Evolutionary conservation across 2,797 vertebrate genomes (phyloP).

Genomic region (Alauda arvensis): DNA sequence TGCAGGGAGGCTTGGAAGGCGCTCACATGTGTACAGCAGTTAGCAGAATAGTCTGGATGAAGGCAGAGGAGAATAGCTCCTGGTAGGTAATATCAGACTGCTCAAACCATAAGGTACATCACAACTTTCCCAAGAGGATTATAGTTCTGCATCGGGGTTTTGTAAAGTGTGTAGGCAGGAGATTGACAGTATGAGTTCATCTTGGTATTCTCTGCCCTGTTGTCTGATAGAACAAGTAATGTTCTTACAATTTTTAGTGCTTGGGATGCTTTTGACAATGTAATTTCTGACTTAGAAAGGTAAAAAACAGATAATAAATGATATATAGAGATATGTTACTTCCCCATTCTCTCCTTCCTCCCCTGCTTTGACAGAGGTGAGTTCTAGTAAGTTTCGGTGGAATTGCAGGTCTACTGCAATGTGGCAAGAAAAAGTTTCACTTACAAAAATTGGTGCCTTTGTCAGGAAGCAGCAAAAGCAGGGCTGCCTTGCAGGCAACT

Average conservation of each 20-base stretch:
- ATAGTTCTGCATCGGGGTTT: background rate
- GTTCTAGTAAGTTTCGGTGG: background rate
- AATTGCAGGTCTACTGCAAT: background rate
- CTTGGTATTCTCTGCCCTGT: slow-evolving; percentile 66
- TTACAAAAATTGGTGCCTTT: background rate
- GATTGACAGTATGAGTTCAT: slow-evolving; percentile 52
- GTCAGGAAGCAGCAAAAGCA: background rate
- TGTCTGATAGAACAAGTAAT: slow-evolving; percentile 39
- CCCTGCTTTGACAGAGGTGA: background rate
- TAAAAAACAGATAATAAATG: slow-evolving; percentile 70
- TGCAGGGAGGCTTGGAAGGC: background rate
- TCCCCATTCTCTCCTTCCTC: background rate
- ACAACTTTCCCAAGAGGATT: background rate
- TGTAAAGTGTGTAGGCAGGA: slow-evolving; percentile 52
- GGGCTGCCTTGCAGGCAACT: background rate
- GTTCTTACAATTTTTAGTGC: background rate
- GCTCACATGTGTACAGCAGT: rapidly evolving
- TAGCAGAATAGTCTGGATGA: background rate
- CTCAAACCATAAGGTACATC: background rate
- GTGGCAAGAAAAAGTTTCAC: background rate
- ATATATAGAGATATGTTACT: background rate
- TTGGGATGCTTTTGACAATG: slow-evolving; percentile 65
- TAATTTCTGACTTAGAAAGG: slow-evolving; percentile 61
- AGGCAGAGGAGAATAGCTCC: background rate
- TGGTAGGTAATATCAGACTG: background rate